Conservation (phyloP, 1,140 invertebrate genomes). For the Theocolax elegans region DNA sequence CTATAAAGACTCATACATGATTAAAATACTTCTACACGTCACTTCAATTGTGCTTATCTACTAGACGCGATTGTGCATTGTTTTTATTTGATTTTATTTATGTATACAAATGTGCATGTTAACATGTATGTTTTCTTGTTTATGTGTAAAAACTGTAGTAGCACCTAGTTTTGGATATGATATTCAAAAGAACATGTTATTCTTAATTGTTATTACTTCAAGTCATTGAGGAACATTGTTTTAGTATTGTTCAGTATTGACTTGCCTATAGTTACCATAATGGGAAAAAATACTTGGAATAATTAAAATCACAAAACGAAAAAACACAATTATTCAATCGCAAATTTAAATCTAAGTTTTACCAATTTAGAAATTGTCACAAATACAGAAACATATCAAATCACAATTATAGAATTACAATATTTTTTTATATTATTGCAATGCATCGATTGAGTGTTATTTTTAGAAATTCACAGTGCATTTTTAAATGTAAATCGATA, state of each 20-base stretch:
- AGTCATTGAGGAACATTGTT: not conserved
- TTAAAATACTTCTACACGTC: slow-evolving; percentile 26
- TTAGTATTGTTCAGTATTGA: not conserved
- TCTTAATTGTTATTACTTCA: not conserved
- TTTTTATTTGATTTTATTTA: slow-evolving; percentile 4
- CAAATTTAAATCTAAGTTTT: slow-evolving; percentile 8
- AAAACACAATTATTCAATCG: not conserved
- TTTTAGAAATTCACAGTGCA: slow-evolving; percentile 32
- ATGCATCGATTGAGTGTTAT: not conserved
- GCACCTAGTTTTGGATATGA: slow-evolving; percentile 10
- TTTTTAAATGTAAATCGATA: slow-evolving; percentile 22
- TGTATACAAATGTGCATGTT: slow-evolving; percentile 25
- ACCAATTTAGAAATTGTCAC: too few relatives aligned
- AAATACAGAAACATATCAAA: too few relatives aligned
- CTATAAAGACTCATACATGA: not conserved
- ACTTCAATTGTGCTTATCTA: slow-evolving; percentile 22
- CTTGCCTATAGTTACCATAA: too few relatives aligned
- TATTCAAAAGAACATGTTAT: not conserved
- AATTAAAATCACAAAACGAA: not conserved
- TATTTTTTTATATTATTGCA: not conserved
- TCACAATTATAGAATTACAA: not conserved
- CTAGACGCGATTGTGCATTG: slow-evolving; percentile 4
- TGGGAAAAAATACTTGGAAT: too few relatives aligned
- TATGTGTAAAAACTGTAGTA: slow-evolving; percentile 12
- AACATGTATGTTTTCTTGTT: not conserved